phyloP scores from a whole-genome alignment of 2,797 vertebrate species.

The Threskiornis aethiopicus region DNA sequence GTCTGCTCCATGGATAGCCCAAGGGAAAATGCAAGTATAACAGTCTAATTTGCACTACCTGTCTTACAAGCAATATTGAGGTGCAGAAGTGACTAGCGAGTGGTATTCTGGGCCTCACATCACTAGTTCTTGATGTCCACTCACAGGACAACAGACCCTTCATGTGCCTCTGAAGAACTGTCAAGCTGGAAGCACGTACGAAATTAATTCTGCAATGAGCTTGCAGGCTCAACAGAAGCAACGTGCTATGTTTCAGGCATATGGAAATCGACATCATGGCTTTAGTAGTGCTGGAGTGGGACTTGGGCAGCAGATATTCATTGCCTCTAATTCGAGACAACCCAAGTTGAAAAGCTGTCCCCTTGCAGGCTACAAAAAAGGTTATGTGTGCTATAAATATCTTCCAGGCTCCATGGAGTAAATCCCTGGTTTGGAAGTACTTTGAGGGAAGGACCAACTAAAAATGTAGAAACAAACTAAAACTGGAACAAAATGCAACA shows the following conservation, averaged over 20 bases:
- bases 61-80: not conserved
- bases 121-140: not conserved
- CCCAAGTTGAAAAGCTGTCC: not conserved
- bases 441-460: not conserved
- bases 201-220: not conserved
- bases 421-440: not conserved
- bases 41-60: not conserved
- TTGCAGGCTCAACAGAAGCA: not conserved
- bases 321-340: not conserved
- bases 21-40: not conserved
- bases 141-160: not conserved
- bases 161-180: not conserved
- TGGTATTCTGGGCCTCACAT: not conserved
- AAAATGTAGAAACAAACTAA: not conserved
- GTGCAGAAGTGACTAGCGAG: not conserved
- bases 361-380: not conserved
- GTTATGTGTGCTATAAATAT: not conserved
- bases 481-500: not conserved
- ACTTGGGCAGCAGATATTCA: not conserved
- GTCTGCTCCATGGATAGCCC: not conserved
- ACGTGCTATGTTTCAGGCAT: not conserved
- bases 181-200: not conserved
- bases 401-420: not conserved
- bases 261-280: not conserved
- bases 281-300: not conserved